Evolutionary conservation across 2,113 vertebrate species (phyloP).

Genomic region (Muntiacus reevesi): DNA sequence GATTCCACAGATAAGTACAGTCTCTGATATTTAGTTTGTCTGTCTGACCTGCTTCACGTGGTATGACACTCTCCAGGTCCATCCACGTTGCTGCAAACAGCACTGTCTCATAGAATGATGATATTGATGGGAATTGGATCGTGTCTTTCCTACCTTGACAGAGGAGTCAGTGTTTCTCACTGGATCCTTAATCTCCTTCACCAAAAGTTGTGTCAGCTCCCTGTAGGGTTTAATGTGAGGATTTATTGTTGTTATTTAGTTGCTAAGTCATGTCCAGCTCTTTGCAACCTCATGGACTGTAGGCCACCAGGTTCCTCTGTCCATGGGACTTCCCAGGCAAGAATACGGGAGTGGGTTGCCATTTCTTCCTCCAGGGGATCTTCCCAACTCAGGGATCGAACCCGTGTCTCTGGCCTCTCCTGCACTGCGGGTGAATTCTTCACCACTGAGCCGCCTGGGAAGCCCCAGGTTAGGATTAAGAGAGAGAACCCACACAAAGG

Average conservation of each 20-base stretch:
- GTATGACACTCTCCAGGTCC: not conserved
- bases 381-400: not conserved
- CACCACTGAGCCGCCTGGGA: not conserved
- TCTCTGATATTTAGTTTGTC: not conserved
- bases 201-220: not conserved
- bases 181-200: not conserved
- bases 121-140: not conserved
- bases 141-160: not conserved
- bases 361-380: not conserved
- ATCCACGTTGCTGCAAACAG: not conserved
- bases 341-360: not conserved
- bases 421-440: not conserved
- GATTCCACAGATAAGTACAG: not conserved
- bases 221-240: not conserved
- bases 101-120: not conserved
- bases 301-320: not conserved
- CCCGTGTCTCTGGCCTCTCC: not conserved
- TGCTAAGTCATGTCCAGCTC: accelerated
- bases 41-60: not conserved
- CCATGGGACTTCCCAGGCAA: not conserved
- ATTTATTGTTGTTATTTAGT: not conserved
- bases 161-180: not conserved
- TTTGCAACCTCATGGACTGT: not conserved
- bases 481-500: too few species aligned
- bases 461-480: not conserved